phyloP scores from a whole-genome alignment of 2,888 invertebrate genomes.

The Catocala sponsa region DNA sequence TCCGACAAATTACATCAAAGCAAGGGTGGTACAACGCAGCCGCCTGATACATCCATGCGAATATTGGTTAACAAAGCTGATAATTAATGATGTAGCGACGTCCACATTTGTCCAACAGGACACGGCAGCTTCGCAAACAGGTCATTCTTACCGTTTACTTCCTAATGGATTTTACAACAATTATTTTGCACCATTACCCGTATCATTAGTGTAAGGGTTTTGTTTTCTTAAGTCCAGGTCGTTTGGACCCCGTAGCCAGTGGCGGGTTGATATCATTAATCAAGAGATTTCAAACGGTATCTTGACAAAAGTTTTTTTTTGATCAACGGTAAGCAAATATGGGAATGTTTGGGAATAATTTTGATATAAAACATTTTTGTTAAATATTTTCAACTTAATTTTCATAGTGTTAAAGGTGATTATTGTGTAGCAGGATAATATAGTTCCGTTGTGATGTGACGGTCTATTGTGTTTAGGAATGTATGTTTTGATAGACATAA shows the following conservation, averaged over 20 bases:
- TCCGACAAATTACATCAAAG: conserved; percentile 34
- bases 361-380: conserved; percentile 7
- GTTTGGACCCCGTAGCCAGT: conserved; percentile 62
- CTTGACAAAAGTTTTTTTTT: conserved; percentile 81
- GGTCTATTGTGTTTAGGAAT: conserved; percentile 37
- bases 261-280: conserved; percentile 80
- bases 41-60: conserved; percentile 50
- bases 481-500: conserved; percentile 49
- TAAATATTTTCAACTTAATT: conserved; percentile 5
- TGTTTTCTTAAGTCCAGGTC: conserved; percentile 76
- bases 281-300: conserved; percentile 68
- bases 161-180: conserved; percentile 78
- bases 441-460: conserved; percentile 6
- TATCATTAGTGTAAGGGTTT: conserved; percentile 80
- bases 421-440: conserved; percentile 3
- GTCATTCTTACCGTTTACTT: conserved; percentile 69
- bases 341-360: conserved; percentile 61
- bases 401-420: not conserved
- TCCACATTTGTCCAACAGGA: conserved; percentile 78
- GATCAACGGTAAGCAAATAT: conserved; percentile 76
- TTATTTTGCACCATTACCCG: conserved; percentile 79
- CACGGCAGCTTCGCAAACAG: conserved; percentile 73
- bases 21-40: conserved; percentile 41
- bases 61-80: conserved; percentile 62
- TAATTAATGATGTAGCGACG: conserved; percentile 82